phyloP scores from a whole-genome alignment of 2,797 vertebrate genomes.

The Pseudochirops corinnae region DNA sequence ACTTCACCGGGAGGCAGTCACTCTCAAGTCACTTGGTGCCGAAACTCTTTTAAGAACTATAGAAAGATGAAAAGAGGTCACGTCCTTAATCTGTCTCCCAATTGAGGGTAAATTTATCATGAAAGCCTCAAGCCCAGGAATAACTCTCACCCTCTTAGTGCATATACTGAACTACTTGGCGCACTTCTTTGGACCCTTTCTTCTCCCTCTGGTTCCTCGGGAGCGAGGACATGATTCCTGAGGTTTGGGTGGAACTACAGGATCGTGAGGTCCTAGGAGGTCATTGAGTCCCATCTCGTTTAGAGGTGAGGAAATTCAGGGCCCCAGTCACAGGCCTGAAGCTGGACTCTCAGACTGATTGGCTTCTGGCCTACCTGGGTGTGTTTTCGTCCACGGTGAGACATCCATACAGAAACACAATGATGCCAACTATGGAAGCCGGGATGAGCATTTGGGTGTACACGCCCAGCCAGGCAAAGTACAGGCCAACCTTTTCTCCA shows the following conservation, averaged over 20 bases:
- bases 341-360: neutral
- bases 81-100: neutral
- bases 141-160: accelerated
- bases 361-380: constrained; percentile 89
- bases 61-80: neutral
- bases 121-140: accelerated
- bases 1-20: neutral
- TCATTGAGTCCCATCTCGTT: neutral
- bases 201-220: no score
- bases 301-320: neutral
- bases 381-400: constrained; percentile 95
- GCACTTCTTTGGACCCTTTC: accelerated
- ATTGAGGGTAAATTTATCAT: accelerated
- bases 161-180: accelerated
- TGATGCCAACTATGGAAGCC: constrained; percentile 94
- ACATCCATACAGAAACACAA: constrained; percentile 97
- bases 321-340: neutral
- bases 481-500: constrained; percentile 97
- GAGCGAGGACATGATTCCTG: accelerated
- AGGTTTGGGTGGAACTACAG: neutral
- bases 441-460: constrained; percentile 99
- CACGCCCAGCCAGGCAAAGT: constrained; percentile 98
- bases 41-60: neutral
- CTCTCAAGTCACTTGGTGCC: neutral
- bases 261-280: neutral